A percentile compares a stretch with the other conserved stretches of the same genome.
Evolutionary conservation across 1,140 invertebrate genomes (phyloP).

Genomic region (Saccostrea glomerata): DNA sequence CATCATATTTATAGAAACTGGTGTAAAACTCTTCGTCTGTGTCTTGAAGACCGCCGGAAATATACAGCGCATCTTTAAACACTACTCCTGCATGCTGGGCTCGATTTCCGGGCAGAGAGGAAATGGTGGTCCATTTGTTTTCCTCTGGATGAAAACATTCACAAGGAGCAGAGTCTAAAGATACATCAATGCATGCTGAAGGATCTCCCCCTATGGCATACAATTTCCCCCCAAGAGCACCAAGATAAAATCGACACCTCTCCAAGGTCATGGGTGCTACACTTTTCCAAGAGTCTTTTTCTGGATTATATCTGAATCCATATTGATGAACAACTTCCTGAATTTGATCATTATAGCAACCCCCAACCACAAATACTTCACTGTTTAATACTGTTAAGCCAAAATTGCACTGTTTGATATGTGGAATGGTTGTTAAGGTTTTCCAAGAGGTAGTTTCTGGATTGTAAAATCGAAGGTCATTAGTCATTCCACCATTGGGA

Average conservation of each 20-base stretch:
- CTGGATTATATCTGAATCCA: conserved; percentile 86
- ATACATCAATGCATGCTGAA: conserved; percentile 54
- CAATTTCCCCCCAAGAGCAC: conserved; percentile 83
- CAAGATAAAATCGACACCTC: conserved; percentile 86
- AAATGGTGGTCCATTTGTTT: conserved; percentile 84
- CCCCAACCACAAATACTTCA: conserved; percentile 86
- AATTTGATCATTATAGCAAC: conserved; percentile 84
- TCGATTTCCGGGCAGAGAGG: conserved; percentile 81
- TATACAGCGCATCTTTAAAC: conserved; percentile 80
- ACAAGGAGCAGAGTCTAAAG: conserved; percentile 80
- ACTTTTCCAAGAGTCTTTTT: conserved; percentile 84
- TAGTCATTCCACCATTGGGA: conserved; percentile 85
- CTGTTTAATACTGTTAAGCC: conserved; percentile 87
- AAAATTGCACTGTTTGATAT: conserved; percentile 88
- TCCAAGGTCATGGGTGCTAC: conserved; percentile 86
- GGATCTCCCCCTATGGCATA: conserved; percentile 85
- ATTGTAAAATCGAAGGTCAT: conserved; percentile 85
- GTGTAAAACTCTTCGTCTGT: conserved; percentile 81
- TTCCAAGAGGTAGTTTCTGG: conserved; percentile 83
- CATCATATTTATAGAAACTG: conserved; percentile 83
- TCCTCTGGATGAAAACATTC: conserved; percentile 83
- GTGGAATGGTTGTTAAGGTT: conserved; percentile 85
- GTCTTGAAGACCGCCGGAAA: conserved; percentile 83
- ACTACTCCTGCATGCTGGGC: conserved; percentile 86
- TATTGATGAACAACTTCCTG: conserved; percentile 87